Evolutionary conservation across 2,888 invertebrate species (phyloP).

Genomic region (Machimus rusticus): DNA sequence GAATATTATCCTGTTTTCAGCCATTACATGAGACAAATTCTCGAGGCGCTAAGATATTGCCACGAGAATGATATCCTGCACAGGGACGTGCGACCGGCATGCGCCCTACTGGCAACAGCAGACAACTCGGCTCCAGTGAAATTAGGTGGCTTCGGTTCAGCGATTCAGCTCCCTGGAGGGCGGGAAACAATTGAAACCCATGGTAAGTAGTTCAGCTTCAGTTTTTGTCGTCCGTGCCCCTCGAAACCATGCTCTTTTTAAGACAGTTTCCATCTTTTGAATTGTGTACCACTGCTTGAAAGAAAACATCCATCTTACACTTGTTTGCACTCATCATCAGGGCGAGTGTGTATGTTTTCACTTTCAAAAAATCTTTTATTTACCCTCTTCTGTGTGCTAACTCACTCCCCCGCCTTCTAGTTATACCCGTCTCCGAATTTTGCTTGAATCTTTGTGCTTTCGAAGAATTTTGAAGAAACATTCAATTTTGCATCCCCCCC

Average conservation of each 20-base stretch:
- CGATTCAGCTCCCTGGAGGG: slow-evolving; percentile 87
- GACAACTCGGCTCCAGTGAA: slow-evolving; percentile 99
- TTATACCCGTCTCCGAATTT: not conserved
- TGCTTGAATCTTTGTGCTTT: not conserved
- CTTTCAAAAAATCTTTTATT: not conserved
- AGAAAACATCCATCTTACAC: slow-evolving; percentile 10
- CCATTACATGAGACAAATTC: slow-evolving; percentile 98
- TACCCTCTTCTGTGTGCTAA: not conserved
- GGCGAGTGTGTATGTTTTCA: not conserved
- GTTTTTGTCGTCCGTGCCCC: not conserved
- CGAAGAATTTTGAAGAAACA: not conserved
- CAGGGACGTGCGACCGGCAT: slow-evolving; percentile 96
- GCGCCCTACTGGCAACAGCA: slow-evolving; percentile 91
- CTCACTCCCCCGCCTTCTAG: not conserved
- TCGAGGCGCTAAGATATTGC: slow-evolving; percentile 96
- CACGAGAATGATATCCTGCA: slow-evolving; percentile 98
- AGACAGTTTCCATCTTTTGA: not conserved
- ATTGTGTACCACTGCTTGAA: not conserved
- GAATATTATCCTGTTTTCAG: slow-evolving; percentile 65
- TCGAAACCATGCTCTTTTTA: not conserved
- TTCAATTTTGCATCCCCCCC: not conserved
- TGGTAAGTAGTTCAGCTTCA: slow-evolving; percentile 60
- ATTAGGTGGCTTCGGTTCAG: slow-evolving; percentile 96
- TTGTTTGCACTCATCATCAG: slow-evolving; percentile 16
- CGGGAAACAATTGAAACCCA: slow-evolving; percentile 71